Evolutionary conservation across 2,797 vertebrate genomes (phyloP).

Genomic region (Macroramphosus scolopax): DNA sequence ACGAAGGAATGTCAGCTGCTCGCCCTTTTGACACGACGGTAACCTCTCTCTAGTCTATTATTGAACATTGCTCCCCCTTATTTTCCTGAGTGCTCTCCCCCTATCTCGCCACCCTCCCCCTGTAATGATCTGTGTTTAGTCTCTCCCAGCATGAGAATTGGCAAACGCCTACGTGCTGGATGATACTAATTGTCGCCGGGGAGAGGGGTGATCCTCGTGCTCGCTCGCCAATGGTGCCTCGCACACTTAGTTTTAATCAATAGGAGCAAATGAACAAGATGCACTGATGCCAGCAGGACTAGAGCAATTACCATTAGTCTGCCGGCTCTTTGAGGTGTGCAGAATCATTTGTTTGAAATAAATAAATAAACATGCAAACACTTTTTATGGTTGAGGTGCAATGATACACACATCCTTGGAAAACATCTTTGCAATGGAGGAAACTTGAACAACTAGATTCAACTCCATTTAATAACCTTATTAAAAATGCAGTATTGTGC

Average conservation of each 20-base stretch:
- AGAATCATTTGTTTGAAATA: constrained; percentile 57
- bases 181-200: constrained; percentile 68
- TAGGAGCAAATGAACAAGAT: constrained; percentile 73
- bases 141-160: constrained; percentile 69
- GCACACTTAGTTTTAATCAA: constrained; percentile 71
- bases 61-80: constrained; percentile 36
- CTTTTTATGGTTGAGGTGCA: constrained; percentile 19
- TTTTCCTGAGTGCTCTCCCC: constrained; percentile 34
- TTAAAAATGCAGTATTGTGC: too few species aligned
- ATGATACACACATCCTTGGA: too few species aligned
- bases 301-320: constrained; percentile 72
- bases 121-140: constrained; percentile 70
- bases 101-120: constrained; percentile 32
- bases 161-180: constrained; percentile 58
- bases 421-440: constrained; percentile 37
- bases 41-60: constrained; percentile 37
- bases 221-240: constrained; percentile 51
- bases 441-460: not conserved
- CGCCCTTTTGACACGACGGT: constrained; percentile 14
- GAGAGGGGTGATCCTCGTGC: constrained; percentile 57
- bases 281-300: constrained; percentile 66
- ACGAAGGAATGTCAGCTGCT: constrained; percentile 8
- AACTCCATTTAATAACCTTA: too few species aligned
- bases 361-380: constrained; percentile 57
- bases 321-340: constrained; percentile 54